A percentile compares a stretch with the other conserved stretches of the same genome.
Evolutionary conservation across 2,113 vertebrate genomes (phyloP).

Genomic region (Chrysemys picta): DNA sequence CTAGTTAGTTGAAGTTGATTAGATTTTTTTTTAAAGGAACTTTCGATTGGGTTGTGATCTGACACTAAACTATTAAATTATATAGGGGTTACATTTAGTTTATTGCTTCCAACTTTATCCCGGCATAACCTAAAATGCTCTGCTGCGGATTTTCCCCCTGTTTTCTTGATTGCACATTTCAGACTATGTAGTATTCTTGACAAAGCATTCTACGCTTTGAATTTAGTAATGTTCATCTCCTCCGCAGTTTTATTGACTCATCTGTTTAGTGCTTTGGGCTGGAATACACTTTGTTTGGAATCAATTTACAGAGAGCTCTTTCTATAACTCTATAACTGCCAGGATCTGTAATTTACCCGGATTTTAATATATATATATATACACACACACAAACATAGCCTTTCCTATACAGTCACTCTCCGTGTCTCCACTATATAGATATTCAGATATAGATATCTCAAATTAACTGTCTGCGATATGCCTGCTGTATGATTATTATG

Average conservation of each 20-base stretch:
- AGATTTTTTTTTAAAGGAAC: background rate
- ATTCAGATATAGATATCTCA: background rate
- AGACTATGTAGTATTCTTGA: conserved; percentile 30
- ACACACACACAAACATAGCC: conserved; percentile 12
- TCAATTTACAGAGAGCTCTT: conserved; percentile 17
- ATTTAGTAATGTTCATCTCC: background rate
- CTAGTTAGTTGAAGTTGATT: background rate
- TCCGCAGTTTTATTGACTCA: background rate
- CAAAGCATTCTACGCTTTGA: background rate
- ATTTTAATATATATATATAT: conserved; percentile 55
- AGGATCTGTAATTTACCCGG: conserved; percentile 50
- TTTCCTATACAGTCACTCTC: conserved; percentile 22
- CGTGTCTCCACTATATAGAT: background rate
- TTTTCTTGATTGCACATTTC: background rate
- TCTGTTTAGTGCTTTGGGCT: background rate
- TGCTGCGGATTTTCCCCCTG: background rate
- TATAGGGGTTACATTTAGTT: conserved; percentile 73
- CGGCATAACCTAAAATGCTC: conserved; percentile 45
- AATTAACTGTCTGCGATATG: conserved; percentile 31
- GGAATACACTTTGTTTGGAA: conserved; percentile 2
- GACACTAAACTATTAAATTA: conserved; percentile 75
- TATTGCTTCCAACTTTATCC: conserved; percentile 73
- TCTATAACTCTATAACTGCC: conserved; percentile 22
- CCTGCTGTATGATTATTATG: background rate
- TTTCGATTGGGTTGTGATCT: conserved; percentile 64